phyloP scores from a whole-genome alignment of 2,888 invertebrate genomes.

The Druceiella hillmani region DNA sequence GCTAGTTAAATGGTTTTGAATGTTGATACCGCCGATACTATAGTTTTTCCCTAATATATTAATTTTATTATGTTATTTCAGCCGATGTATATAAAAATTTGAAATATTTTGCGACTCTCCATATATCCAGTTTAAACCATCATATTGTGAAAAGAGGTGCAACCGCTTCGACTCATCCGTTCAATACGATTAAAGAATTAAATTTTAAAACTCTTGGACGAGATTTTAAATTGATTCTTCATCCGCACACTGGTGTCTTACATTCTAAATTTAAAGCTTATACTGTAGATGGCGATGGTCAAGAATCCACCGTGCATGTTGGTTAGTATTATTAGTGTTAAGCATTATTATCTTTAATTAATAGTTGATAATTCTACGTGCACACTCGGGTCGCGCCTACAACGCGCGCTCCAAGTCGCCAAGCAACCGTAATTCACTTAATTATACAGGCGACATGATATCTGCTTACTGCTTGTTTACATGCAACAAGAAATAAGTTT shows the following conservation, averaged over 20 bases:
- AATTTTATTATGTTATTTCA: constrained; percentile 32
- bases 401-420: background rate
- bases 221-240: constrained; percentile 67
- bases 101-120: constrained; percentile 76
- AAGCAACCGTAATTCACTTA: too few species aligned
- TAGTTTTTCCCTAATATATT: too few species aligned
- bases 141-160: constrained; percentile 67
- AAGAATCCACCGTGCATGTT: constrained; percentile 64
- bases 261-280: constrained; percentile 77
- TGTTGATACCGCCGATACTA: too few species aligned
- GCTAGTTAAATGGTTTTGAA: too few species aligned
- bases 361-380: too few species aligned
- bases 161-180: constrained; percentile 65
- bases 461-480: too few species aligned
- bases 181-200: constrained; percentile 71
- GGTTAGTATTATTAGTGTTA: too few species aligned
- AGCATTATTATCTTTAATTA: too few species aligned
- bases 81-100: constrained; percentile 70
- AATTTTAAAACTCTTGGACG: constrained; percentile 66
- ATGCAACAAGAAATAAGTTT: too few species aligned
- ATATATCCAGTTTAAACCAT: constrained; percentile 68
- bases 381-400: background rate
- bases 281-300: constrained; percentile 65
- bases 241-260: constrained; percentile 66
- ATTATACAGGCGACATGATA: too few species aligned